Percentiles rank a stretch among this genome's conserved stretches.
These are phyloP conservation scores for Trachymyrmex cornetzi DNA, from an alignment of 1,140 invertebrate species.

Conservation along the genomic window DNA sequence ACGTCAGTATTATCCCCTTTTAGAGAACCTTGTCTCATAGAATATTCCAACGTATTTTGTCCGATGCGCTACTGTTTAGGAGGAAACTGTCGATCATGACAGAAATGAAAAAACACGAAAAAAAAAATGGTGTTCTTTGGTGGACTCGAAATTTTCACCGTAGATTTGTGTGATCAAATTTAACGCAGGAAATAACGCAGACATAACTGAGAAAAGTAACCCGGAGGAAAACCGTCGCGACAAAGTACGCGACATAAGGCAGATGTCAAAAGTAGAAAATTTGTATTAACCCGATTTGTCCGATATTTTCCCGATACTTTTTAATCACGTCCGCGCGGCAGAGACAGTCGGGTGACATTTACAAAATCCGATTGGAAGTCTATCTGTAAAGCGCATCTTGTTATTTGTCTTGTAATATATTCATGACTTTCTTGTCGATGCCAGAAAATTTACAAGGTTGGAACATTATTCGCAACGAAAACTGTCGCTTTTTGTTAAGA, in stretches of 20 bases:
- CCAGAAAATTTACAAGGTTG: constrained; percentile 45
- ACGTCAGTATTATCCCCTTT: background rate
- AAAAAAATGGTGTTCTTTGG: background rate
- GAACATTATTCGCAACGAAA: constrained; percentile 37
- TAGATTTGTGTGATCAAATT: background rate
- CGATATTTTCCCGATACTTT: constrained; percentile 55
- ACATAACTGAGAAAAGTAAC: background rate
- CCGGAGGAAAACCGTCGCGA: background rate
- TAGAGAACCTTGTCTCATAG: background rate
- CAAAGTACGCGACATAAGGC: constrained; percentile 9
- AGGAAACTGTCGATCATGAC: constrained; percentile 19
- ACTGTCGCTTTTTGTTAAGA: constrained; percentile 46
- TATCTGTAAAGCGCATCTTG: constrained; percentile 48
- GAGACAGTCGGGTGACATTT: constrained; percentile 49
- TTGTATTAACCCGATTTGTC: constrained; percentile 46
- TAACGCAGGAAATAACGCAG: constrained; percentile 37
- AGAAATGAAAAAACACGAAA: background rate
- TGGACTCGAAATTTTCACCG: background rate
- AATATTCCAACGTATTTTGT: constrained; percentile 4
- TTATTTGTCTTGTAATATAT: constrained; percentile 53
- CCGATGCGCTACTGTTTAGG: background rate
- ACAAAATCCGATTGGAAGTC: constrained; percentile 50
- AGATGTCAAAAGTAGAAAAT: constrained; percentile 35
- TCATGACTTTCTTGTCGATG: constrained; percentile 40
- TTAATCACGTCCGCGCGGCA: constrained; percentile 44